Percentiles rank a stretch among this genome's conserved stretches.
Conservation (phyloP, 2,888 invertebrate genomes). For the Steinernema scapterisci region DNA sequence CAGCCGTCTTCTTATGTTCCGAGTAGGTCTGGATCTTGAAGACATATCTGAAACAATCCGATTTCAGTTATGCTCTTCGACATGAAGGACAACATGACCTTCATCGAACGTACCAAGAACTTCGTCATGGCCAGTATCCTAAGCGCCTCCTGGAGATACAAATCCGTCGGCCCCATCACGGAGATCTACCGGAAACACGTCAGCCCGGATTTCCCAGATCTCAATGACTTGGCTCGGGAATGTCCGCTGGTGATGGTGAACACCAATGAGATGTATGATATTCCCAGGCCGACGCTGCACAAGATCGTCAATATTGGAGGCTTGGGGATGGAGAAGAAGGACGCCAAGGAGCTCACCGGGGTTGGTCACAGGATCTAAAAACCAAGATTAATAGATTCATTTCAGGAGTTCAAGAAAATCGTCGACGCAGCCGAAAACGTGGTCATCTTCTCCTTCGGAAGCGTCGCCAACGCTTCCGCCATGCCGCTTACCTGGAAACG, state of each 20-base stretch:
- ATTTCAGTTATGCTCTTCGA: constrained; percentile 22
- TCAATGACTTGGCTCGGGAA: constrained; percentile 19
- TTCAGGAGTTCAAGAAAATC: constrained; percentile 25
- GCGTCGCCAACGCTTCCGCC: constrained; percentile 32
- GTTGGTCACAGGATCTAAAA: not conserved
- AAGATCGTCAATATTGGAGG: constrained; percentile 41
- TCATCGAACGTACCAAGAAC: constrained; percentile 27
- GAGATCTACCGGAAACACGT: constrained; percentile 28
- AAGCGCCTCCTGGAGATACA: too few species aligned
- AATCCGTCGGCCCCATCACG: constrained; percentile 1
- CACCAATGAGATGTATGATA: constrained; percentile 38
- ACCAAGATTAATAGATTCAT: not conserved
- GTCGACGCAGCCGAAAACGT: constrained; percentile 34
- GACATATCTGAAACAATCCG: not conserved
- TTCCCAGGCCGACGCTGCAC: constrained; percentile 39
- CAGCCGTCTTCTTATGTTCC: constrained; percentile 35
- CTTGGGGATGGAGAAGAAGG: constrained; percentile 33
- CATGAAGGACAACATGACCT: constrained; percentile 33
- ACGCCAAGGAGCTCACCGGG: constrained; percentile 33
- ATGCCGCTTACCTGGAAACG: constrained; percentile 2
- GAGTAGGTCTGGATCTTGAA: not conserved
- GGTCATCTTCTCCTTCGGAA: constrained; percentile 38
- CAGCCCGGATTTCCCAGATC: constrained; percentile 32
- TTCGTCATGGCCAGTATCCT: constrained; percentile 7
- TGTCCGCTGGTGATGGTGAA: constrained; percentile 37